Evolutionary conservation across 2,113 vertebrate genomes (phyloP), one percentile per base, ranked within the genome.

Genomic region (Labrus mixtus): DNA sequence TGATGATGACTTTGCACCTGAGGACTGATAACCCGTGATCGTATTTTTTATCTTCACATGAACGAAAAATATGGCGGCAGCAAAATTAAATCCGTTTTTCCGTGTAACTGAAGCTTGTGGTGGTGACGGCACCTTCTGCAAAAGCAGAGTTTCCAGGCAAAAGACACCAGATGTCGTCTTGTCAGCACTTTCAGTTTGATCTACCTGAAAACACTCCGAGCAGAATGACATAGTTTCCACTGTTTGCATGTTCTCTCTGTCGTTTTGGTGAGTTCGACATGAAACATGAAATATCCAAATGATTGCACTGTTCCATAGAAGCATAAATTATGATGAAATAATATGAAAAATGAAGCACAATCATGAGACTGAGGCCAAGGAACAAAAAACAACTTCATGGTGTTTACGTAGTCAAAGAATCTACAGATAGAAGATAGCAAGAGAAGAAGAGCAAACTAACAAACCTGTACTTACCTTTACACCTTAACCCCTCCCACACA

Each of bases 61-160:
- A 41, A 57, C 29, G 77, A 81, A 88, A 81, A 48, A 73, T n/a
- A 71, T 76, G 63, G 83, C 45, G 57, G 29, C 64, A 76, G 77
- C 73, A 79, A 25, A 84, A 80, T 68, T 8, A 23, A 65, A 69
- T 55, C 72, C 6, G 51, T 10, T 83, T 83, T 85, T 72, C 82
- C 63, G 36, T 36, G 16, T 58, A 67, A 76, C 75, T 66, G 41
- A 45, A 48, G 37, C 11, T 16, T 8, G 51, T 20, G 61, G 50
- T 61, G 75, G 71, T 89, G 84, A 82, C 81, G 78, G 76, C 72
- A 72, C 75, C 59, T 62, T 71, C 50, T 55, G 56, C 29, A 3
- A 68, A 41, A 83, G 46, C 10, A 65, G 16, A 15, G 82, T 90
- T 90, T 90, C 88, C 88, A 75, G 54, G 71, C 78, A 85, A 63